phyloP scores from a whole-genome alignment of 2,797 vertebrate species.

The Philypnodon macrostomus region DNA sequence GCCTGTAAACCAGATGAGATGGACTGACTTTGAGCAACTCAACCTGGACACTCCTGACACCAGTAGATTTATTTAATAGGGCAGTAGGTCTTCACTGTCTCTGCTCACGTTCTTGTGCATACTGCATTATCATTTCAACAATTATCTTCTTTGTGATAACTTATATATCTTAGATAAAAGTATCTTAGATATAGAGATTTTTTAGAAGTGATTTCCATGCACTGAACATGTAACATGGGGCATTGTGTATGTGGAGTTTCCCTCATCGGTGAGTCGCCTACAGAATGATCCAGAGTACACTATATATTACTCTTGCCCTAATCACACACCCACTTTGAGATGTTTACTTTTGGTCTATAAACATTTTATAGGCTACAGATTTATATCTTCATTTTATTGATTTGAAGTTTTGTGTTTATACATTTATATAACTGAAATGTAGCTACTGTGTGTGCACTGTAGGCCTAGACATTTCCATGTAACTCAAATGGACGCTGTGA shows the following conservation, averaged over 20 bases:
- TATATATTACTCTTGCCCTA: neutral
- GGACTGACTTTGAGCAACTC: conserved; percentile 35
- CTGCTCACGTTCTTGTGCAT: conserved; percentile 10
- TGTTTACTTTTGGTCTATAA: no score
- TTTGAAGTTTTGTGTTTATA: no score
- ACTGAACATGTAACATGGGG: no score
- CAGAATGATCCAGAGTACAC: neutral
- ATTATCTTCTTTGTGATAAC: neutral
- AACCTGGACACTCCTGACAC: conserved; percentile 6
- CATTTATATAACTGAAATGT: neutral
- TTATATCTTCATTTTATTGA: no score
- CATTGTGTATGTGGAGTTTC: no score
- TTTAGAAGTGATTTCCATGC: no score
- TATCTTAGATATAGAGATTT: no score
- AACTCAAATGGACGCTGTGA: conserved; percentile 40
- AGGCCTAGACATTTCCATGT: conserved; percentile 20
- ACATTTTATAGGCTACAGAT: no score
- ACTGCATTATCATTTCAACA: neutral
- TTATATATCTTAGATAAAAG: no score
- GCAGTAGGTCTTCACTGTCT: conserved; percentile 16
- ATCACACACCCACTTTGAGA: neutral
- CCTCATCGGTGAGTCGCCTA: no score
- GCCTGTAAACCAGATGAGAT: conserved; percentile 60
- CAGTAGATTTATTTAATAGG: no score
- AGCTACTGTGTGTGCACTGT: conserved; percentile 15